A percentile compares a stretch with the other conserved stretches of the same genome.
Evolutionary conservation across 1,140 invertebrate species (phyloP).

Genomic region (Anastrepha obliqua): DNA sequence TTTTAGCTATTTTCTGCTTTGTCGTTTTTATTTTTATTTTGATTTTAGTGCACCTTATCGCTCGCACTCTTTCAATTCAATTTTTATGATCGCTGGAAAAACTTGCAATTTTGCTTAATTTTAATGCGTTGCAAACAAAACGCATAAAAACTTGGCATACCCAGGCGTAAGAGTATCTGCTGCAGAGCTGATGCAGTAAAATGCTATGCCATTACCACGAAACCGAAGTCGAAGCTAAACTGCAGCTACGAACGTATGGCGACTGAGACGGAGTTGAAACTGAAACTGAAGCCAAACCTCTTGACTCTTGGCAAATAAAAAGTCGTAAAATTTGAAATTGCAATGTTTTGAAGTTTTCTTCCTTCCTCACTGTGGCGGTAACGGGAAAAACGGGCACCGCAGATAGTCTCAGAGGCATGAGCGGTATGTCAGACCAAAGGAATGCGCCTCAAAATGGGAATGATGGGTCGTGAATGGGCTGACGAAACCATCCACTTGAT

Average conservation of each 20-base stretch:
- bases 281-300: conserved; percentile 49
- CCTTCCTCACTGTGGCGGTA: conserved; percentile 23
- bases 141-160: conserved; percentile 55
- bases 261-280: conserved; percentile 3
- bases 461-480: not conserved
- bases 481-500: conserved; percentile 34
- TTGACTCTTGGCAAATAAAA: conserved; percentile 67
- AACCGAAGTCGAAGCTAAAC: conserved; percentile 47
- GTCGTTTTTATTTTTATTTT: conserved; percentile 49
- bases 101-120: conserved; percentile 73
- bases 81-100: conserved; percentile 56
- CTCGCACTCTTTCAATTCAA: conserved; percentile 53
- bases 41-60: conserved; percentile 51
- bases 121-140: conserved; percentile 66
- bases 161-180: conserved; percentile 27
- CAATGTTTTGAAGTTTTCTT: conserved; percentile 52
- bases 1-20: conserved; percentile 43
- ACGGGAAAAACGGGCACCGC: conserved; percentile 3
- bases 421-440: conserved; percentile 14
- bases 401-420: not conserved
- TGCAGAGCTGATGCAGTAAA: conserved; percentile 57
- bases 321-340: conserved; percentile 67
- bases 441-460: not conserved
- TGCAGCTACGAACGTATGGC: not conserved
- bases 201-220: conserved; percentile 62